phyloP scores from a whole-genome alignment of 2,113 vertebrate species.

The Peromyscus leucopus region DNA sequence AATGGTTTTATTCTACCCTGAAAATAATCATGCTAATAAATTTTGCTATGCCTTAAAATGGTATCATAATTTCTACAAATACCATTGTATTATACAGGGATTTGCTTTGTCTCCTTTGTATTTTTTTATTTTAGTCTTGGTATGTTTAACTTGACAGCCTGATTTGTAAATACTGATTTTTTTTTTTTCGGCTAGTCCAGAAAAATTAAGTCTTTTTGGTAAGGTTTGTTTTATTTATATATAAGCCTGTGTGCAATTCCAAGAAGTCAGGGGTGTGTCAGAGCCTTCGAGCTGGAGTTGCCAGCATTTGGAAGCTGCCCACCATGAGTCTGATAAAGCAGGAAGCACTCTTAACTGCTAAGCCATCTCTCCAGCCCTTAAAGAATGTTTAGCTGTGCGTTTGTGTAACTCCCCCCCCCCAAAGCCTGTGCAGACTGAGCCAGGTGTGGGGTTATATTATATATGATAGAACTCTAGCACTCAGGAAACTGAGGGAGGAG shows the following conservation, averaged over 20 bases:
- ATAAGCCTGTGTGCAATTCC: neutral
- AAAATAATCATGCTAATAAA: neutral
- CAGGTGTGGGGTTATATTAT: too few species aligned
- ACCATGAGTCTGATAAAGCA: too few species aligned
- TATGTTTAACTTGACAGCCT: neutral
- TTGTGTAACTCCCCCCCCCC: neutral
- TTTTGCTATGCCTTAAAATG: conserved; percentile 28
- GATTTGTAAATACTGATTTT: neutral
- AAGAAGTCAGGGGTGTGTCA: neutral
- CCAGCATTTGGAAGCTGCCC: neutral
- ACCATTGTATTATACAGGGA: neutral
- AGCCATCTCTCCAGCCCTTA: neutral
- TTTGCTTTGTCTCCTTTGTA: neutral
- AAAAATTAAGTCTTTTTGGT: neutral
- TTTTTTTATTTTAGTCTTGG: neutral
- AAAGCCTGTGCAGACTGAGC: neutral
- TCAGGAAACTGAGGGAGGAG: neutral
- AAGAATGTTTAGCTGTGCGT: neutral
- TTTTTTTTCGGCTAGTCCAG: conserved; percentile 44
- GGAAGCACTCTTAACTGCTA: neutral
- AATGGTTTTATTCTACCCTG: neutral
- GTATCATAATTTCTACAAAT: neutral
- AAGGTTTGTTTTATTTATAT: neutral
- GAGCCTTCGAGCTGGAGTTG: neutral
- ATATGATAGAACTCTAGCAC: neutral